These are phyloP conservation scores for Gnathonemus echidnorhynchus DNA, from an alignment of 2,113 vertebrate genomes.

Conservation along the genomic window DNA sequence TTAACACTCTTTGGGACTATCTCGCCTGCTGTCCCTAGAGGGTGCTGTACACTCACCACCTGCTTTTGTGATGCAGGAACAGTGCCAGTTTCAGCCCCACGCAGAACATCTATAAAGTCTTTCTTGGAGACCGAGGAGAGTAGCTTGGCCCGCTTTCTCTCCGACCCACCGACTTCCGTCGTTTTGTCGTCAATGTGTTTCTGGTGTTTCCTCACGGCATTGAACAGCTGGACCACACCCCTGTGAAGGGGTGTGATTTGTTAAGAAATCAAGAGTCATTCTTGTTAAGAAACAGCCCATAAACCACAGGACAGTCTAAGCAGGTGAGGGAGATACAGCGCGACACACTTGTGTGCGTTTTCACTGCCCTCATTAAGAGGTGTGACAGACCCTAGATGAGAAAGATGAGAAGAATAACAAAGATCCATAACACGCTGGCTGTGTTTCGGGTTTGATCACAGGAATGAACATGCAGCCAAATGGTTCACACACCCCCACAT, in stretches of 20 bases:
- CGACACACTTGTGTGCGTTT: background rate
- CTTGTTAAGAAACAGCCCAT: background rate
- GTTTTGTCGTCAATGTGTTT: constrained; percentile 71
- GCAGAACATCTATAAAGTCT: constrained; percentile 83
- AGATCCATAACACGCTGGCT: background rate
- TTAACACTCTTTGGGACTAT: background rate
- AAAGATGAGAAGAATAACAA: background rate
- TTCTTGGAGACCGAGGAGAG: constrained; percentile 80
- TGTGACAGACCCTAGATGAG: background rate
- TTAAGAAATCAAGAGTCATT: too few relatives aligned
- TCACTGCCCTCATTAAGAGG: background rate
- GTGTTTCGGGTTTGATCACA: background rate
- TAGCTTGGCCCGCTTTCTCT: constrained; percentile 79
- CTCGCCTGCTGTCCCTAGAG: background rate
- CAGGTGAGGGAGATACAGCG: background rate
- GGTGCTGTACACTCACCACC: background rate
- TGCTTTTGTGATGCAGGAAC: background rate
- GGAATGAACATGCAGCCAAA: background rate
- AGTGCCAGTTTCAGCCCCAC: constrained; percentile 50
- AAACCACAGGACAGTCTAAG: background rate
- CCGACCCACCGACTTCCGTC: constrained; percentile 72
- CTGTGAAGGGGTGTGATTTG: constrained; percentile 43
- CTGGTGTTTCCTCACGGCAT: constrained; percentile 83
- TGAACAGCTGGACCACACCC: constrained; percentile 90
- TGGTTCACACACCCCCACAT: background rate